Base-by-base conservation (phyloP, 2,113 vertebrate genomes). In the Scomber colias region DNA sequence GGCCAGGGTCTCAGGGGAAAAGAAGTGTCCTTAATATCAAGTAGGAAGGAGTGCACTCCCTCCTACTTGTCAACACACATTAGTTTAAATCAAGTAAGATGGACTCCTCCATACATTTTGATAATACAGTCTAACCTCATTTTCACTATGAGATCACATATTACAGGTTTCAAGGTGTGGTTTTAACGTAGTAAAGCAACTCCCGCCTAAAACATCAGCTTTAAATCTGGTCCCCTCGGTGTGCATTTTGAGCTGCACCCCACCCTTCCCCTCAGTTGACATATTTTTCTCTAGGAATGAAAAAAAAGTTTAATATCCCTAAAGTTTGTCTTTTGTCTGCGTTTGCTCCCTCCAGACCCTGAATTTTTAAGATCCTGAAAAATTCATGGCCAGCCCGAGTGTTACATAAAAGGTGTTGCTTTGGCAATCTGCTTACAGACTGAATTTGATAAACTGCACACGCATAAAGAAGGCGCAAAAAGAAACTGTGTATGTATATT, bases 321-420 rank as follows among this genome's bases (percentile, higher is more conserved):
- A 44, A 82, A 89, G 75, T 86, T 81, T 66, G 31, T 55, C 57
- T 82, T 81, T 79, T 81, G 74, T 88, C 72, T 86, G 80, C 15
- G n/a, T 84, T 81, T 71, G 24, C 81, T 84, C 57, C 65, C 76
- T 64, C 14, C 59, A 71, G 68, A 73, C 70, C 44, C 50, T 77
- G 77, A 92, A 90, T 79, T 87, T 82, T 83, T 68, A 86, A 84
- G 73, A 83, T 75, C 71, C 63, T 92, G 69, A 91, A 91, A 92
- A 89, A 92, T 89, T 89, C 75, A 84, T 67, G 54, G 60, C 72
- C 30, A 44, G 86, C 91, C 84, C 27, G 68, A 82, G 85, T 83
- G 79, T 92, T 91, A 75, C 83, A 82, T 91, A 91, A 93, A 89
- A 93, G 90, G 77, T 88, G 84, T 91, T 84, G 77, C 83, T 82